Conservation (phyloP, 2,113 vertebrate species). For the Gopherus flavomarginatus region DNA sequence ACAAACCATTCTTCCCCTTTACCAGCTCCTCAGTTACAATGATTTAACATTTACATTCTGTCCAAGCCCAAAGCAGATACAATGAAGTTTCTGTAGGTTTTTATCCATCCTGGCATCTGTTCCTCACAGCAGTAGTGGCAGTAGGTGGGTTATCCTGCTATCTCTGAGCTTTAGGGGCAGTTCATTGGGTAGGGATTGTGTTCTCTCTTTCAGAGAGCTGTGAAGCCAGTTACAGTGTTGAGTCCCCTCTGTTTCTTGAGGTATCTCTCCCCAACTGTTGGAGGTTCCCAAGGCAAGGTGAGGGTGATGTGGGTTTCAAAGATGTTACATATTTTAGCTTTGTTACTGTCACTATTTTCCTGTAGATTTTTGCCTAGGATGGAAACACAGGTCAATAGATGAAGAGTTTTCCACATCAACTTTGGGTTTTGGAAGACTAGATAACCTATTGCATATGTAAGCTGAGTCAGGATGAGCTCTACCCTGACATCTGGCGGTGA, state of each 20-base stretch:
- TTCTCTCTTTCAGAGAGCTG: not conserved
- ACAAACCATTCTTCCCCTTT: not conserved
- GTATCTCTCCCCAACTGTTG: not conserved
- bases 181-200: not conserved
- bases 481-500: too few relatives aligned
- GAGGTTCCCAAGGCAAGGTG: not conserved
- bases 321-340: not conserved
- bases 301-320: not conserved
- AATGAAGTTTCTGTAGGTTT: not conserved
- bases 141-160: too few relatives aligned
- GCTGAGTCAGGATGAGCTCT: too few relatives aligned
- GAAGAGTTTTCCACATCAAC: not conserved
- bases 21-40: not conserved
- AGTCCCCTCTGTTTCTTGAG: not conserved
- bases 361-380: not conserved
- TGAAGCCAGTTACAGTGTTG: not conserved
- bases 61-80: not conserved
- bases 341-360: not conserved
- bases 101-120: not conserved
- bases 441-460: fast-evolving
- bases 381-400: not conserved
- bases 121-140: not conserved
- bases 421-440: not conserved
- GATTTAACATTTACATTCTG: not conserved
- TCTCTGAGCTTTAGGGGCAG: not conserved